phyloP scores from a whole-genome alignment of 2,797 vertebrate genomes.

The Neopelma chrysocephalum region DNA sequence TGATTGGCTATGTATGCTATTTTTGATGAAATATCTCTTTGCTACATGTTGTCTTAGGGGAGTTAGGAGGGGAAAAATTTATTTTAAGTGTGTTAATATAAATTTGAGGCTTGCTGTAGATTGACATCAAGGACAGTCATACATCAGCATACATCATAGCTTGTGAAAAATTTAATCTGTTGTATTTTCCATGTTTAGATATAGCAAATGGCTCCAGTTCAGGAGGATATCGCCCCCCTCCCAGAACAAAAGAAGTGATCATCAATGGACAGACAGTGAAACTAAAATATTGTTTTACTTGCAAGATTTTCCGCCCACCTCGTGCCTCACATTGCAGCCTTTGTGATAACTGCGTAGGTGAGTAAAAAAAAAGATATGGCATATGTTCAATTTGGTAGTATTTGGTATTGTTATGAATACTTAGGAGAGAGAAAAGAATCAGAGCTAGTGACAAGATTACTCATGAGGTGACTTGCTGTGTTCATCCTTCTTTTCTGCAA shows the following conservation, averaged over 20 bases:
- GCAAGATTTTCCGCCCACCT: constrained; percentile 98
- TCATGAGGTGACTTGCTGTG: not conserved
- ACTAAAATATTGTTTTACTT: constrained; percentile 98
- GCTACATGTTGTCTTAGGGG: not conserved
- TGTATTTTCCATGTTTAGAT: constrained; percentile 77
- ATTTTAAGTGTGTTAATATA: not conserved
- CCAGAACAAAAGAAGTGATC: constrained; percentile 94
- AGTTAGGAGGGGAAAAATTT: not conserved
- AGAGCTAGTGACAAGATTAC: not conserved
- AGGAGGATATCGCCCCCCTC: constrained; percentile 92
- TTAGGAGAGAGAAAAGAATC: not conserved
- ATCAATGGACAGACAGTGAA: constrained; percentile 98
- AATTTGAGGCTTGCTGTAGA: not conserved
- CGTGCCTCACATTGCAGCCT: constrained; percentile 98
- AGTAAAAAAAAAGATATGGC: constrained; percentile 62
- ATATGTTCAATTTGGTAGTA: not conserved
- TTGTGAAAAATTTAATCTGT: not conserved
- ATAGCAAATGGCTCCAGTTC: constrained; percentile 90
- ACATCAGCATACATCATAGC: not conserved
- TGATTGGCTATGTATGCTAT: not conserved
- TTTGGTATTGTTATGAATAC: not conserved
- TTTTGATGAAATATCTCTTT: not conserved
- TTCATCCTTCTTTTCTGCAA: not conserved
- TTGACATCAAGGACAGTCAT: not conserved
- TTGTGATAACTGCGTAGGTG: constrained; percentile 99